A percentile compares a stretch with the other conserved stretches of the same genome.
phyloP scores from a whole-genome alignment of 1,140 invertebrate species.

The Zaprionus inermis region DNA sequence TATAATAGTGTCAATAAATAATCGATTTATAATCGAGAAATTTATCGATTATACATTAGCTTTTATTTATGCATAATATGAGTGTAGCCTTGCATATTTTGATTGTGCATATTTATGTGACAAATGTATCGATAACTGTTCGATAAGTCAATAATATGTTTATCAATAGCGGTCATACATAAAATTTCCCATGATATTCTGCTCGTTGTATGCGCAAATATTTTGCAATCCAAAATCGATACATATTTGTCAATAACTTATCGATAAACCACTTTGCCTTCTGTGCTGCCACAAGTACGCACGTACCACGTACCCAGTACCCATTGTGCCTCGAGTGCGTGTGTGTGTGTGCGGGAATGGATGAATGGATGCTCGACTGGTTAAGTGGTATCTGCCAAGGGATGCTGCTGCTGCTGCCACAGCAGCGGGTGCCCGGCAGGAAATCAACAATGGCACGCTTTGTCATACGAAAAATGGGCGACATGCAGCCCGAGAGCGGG shows the following conservation, averaged over 20 bases:
- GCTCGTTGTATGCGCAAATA: too few species aligned
- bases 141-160: not conserved
- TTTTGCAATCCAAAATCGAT: not conserved
- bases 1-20: too few species aligned
- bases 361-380: slow-evolving; percentile 27
- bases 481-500: slow-evolving; percentile 22
- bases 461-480: slow-evolving; percentile 49
- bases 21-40: too few species aligned
- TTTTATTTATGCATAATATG: too few species aligned
- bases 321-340: slow-evolving; percentile 20
- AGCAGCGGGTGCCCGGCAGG: slow-evolving; percentile 22
- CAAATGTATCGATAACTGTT: not conserved
- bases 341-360: not conserved
- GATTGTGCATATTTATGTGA: too few species aligned
- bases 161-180: too few species aligned
- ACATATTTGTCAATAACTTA: not conserved
- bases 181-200: too few species aligned
- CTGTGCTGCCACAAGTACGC: not conserved
- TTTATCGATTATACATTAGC: too few species aligned
- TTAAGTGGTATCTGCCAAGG: slow-evolving; percentile 41
- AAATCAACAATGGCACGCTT: slow-evolving; percentile 54
- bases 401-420: slow-evolving; percentile 14
- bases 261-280: not conserved
- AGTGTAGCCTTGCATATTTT: not conserved
- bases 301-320: too few species aligned